Evolutionary conservation across 2,797 vertebrate species (phyloP), one percentile per base, ranked within the genome.

Genomic region (Aulostomus chinensis): DNA sequence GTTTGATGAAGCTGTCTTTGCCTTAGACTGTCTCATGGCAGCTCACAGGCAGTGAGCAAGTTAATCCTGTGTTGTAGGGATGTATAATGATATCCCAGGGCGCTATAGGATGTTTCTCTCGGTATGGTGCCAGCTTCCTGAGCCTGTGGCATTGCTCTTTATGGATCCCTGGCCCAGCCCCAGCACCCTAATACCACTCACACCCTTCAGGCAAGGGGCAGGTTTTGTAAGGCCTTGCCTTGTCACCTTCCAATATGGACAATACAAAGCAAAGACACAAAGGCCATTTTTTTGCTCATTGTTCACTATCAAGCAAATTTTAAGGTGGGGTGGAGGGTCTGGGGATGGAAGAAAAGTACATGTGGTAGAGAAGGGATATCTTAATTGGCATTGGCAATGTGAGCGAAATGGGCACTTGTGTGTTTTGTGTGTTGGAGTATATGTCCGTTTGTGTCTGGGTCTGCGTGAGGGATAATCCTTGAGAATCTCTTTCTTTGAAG

Each of bases 401-500:
- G 90, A 91, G 90, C 88, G 79, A 86, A 82, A 83, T 80, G 55
- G 65, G 66, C 70, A 80, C 63, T 83, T 79, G 42, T 71, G 35
- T 74, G 60, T 60, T 84, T 90, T 91, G 84, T 90, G 86, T 83
- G 16, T 16, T 37, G 29, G 34, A 1, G 89, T 90, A 37, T 29
- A 33, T 48, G 46, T 59, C 40, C 46, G 34, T 68, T 63, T 77
- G 70, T 88, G 89, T 71, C 58, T 73, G 62, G 63, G 74, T 68
- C 70, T 82, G 81, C 76, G 74, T 80, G 83, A 21, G 9, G 86
- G 91, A 89, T 96, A 95, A 97, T 96, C 93, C 94, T 89, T 90
- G 91, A 94, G 93, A 94, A 94, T 94, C 93, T 93, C 92, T 90
- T 37, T 91, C 93, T 94, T 94, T 98, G 95, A 95, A 94, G 92